Evolutionary conservation across 2,797 vertebrate species (phyloP).

Genomic region (Cossypha dichroa): DNA sequence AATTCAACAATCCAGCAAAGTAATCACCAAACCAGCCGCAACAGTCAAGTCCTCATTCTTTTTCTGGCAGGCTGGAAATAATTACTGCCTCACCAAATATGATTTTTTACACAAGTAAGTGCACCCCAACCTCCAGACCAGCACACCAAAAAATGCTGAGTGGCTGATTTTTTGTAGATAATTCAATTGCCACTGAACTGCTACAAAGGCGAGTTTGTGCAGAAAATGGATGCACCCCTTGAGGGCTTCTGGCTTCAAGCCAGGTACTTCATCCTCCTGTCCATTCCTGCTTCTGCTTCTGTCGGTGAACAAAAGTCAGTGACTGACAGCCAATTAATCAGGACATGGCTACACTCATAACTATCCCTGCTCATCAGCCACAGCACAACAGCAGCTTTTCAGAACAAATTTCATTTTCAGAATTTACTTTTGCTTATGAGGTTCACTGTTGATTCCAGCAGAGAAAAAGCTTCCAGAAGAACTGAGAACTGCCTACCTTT

Average conservation of each 20-base stretch:
- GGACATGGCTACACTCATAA: neutral
- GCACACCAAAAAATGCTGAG: neutral
- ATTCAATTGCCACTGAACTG: neutral
- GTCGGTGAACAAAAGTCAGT: neutral
- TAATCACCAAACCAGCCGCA: neutral
- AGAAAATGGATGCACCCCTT: conserved; percentile 39
- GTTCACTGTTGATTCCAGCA: neutral
- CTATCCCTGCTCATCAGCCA: neutral
- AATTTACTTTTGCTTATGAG: neutral
- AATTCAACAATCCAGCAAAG: neutral
- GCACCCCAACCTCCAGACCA: neutral
- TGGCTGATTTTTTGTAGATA: neutral
- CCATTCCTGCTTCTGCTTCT: neutral
- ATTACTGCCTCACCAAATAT: neutral
- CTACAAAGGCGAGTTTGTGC: neutral
- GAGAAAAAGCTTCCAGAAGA: neutral
- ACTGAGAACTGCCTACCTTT: neutral
- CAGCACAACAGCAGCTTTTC: neutral
- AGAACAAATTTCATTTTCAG: neutral
- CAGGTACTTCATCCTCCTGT: conserved; percentile 38
- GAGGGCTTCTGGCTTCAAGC: conserved; percentile 21
- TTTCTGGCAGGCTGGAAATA: neutral
- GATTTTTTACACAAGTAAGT: neutral
- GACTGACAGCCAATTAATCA: neutral
- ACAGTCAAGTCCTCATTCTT: neutral